Conservation (phyloP, 2,888 invertebrate genomes). For the Pachymerium ferrugineum region DNA sequence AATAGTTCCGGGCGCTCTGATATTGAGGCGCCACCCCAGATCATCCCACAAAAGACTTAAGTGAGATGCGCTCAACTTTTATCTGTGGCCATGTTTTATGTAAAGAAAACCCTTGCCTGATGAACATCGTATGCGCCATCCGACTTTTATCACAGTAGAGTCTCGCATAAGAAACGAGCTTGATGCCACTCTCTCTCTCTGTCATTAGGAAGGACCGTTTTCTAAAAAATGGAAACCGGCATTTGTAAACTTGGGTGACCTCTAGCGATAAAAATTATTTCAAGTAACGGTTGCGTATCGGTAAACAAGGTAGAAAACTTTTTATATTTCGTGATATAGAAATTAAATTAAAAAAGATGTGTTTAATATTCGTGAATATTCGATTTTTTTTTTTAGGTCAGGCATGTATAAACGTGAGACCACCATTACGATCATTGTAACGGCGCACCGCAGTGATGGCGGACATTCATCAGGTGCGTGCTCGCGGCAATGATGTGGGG, state of each 20-base stretch:
- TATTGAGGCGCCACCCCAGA: background rate
- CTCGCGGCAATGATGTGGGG: background rate
- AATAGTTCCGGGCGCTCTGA: background rate
- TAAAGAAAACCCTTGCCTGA: background rate
- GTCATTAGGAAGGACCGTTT: too few species aligned
- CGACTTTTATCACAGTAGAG: too few species aligned
- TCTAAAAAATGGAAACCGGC: too few species aligned
- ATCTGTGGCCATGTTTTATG: slow-evolving; percentile 8
- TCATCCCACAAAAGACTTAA: background rate
- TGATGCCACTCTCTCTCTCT: background rate
- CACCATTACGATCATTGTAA: background rate
- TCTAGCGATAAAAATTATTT: too few species aligned
- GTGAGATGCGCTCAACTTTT: background rate
- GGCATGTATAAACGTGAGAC: background rate
- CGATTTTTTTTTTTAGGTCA: too few species aligned
- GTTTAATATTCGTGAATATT: too few species aligned
- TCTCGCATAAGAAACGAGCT: background rate
- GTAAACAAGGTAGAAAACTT: too few species aligned
- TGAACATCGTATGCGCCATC: background rate
- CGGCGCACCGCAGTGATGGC: background rate
- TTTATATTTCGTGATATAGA: too few species aligned
- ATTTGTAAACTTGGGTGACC: too few species aligned
- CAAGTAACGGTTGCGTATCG: too few species aligned
- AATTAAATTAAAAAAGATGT: too few species aligned
- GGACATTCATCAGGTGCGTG: background rate